phyloP scores from a whole-genome alignment of 2,888 invertebrate species.

The Linyphia triangularis region DNA sequence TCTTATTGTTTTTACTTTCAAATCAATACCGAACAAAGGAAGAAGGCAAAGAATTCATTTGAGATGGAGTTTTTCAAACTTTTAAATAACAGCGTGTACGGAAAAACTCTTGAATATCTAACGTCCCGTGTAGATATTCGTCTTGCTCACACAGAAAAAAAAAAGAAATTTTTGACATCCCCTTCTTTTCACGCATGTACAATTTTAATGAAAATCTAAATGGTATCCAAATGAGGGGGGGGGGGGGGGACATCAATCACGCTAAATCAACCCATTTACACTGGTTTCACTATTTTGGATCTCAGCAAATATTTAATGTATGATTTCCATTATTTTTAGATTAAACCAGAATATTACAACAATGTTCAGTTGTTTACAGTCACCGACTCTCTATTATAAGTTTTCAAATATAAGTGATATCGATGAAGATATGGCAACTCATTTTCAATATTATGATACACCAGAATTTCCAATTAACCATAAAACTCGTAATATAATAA shows the following conservation, averaged over 20 bases:
- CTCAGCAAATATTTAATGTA: not conserved
- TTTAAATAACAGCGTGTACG: slow-evolving; percentile 79
- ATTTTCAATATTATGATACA: slow-evolving; percentile 75
- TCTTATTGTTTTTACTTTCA: too few relatives aligned
- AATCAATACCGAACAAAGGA: slow-evolving; percentile 74
- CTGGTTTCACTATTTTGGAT: not conserved
- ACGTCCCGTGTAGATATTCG: slow-evolving; percentile 77
- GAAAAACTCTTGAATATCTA: slow-evolving; percentile 79
- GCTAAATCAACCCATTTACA: not conserved
- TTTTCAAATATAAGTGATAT: slow-evolving; percentile 75
- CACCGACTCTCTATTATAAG: slow-evolving; percentile 78
- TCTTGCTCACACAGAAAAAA: slow-evolving; percentile 64
- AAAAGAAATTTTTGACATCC: slow-evolving; percentile 39
- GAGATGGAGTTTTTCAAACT: slow-evolving; percentile 79
- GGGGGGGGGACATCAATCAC: not conserved
- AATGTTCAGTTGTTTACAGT: slow-evolving; percentile 77
- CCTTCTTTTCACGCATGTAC: slow-evolving; percentile 47
- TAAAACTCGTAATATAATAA: slow-evolving; percentile 52
- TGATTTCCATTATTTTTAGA: not conserved
- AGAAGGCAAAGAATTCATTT: slow-evolving; percentile 78
- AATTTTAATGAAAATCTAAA: not conserved
- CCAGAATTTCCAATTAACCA: slow-evolving; percentile 77
- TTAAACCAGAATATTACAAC: slow-evolving; percentile 76
- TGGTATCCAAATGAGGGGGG: not conserved
- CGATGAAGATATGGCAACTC: slow-evolving; percentile 76